Evolutionary conservation across 2,888 invertebrate species (phyloP).

Genomic region (Falcaria lacertinaria): DNA sequence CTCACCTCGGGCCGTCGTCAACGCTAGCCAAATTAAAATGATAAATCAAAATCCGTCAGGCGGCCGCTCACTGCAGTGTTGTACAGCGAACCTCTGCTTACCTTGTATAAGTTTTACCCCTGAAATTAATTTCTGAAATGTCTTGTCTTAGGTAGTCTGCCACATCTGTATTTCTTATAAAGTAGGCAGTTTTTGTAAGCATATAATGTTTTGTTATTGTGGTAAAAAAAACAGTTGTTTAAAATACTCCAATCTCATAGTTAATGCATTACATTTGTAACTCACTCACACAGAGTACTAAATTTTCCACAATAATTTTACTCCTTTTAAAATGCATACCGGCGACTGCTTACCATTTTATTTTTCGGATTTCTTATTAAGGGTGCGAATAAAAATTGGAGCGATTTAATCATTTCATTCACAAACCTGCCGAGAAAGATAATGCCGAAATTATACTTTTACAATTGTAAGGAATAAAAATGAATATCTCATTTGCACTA

Average conservation of each 20-base stretch:
- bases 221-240: too few relatives aligned
- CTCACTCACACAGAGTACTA: not conserved
- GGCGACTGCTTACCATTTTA: conserved; percentile 22
- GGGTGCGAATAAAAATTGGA: conserved; percentile 49
- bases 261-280: too few relatives aligned
- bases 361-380: conserved; percentile 19
- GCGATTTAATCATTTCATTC: conserved; percentile 66
- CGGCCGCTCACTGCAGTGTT: conserved; percentile 24
- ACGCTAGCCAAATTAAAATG: conserved; percentile 72
- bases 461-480: conserved; percentile 64
- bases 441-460: conserved; percentile 65
- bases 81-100: conserved; percentile 16
- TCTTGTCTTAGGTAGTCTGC: not conserved
- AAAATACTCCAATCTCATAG: too few relatives aligned
- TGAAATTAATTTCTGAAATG: not conserved
- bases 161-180: not conserved
- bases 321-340: conserved; percentile 28
- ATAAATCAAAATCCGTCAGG: conserved; percentile 74
- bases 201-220: too few relatives aligned
- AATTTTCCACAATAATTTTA: conserved; percentile 1
- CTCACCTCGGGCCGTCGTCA: conserved; percentile 58
- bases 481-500: conserved; percentile 55
- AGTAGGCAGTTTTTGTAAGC: not conserved
- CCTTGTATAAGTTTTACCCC: conserved; percentile 26
- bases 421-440: conserved; percentile 53